Conservation (phyloP, 2,113 vertebrate species). For the Ranitomeya variabilis region DNA sequence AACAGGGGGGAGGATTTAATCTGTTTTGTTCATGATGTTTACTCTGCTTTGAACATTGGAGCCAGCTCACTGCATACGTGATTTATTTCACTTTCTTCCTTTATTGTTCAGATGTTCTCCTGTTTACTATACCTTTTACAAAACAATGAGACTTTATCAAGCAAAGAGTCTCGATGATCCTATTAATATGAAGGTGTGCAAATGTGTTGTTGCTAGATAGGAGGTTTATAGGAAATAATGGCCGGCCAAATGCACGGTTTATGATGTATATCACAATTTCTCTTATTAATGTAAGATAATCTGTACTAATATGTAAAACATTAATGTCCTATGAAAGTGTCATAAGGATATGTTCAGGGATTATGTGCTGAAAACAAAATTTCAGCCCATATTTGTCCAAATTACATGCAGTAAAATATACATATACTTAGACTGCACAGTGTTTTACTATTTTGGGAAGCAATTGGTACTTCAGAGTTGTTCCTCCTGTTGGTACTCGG, state of each 20-base stretch:
- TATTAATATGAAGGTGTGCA: neutral
- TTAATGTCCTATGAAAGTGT: neutral
- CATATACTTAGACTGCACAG: neutral
- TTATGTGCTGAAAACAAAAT: neutral
- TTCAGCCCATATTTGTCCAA: neutral
- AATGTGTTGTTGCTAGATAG: neutral
- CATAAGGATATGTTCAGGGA: neutral
- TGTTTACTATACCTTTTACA: neutral
- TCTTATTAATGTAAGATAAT: neutral
- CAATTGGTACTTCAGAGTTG: neutral
- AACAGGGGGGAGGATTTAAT: neutral
- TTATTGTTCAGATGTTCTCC: constrained; percentile 23
- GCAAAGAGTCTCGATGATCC: neutral
- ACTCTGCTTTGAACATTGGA: constrained; percentile 47
- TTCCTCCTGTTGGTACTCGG: no score
- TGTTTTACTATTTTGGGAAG: neutral
- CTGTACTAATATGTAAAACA: neutral
- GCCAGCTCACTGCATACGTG: constrained; percentile 21
- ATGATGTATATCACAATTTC: neutral
- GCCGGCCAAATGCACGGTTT: no score
- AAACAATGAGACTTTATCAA: neutral
- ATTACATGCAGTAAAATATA: neutral
- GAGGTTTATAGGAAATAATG: neutral
- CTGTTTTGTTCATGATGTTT: constrained; percentile 22
- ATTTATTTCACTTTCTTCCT: constrained; percentile 58